phyloP scores from a whole-genome alignment of 2,113 vertebrate genomes.

The Rana temporaria region DNA sequence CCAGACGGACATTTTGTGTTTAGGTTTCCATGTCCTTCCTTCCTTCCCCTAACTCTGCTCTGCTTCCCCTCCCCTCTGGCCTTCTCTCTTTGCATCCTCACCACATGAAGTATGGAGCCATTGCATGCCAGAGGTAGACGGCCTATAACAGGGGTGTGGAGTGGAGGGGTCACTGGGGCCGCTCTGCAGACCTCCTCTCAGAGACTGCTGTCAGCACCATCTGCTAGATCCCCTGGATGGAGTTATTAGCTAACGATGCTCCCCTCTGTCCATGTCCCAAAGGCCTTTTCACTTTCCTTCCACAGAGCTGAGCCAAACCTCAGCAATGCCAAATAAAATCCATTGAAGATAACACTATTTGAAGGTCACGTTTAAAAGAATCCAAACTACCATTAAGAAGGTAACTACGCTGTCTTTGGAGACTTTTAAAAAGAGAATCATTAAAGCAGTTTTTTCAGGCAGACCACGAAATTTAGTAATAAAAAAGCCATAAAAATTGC shows the following conservation, averaged over 20 bases:
- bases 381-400: background rate
- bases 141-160: constrained; percentile 67
- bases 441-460: background rate
- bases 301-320: constrained; percentile 20
- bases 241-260: constrained; percentile 62
- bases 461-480: too few species aligned
- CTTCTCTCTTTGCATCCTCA: constrained; percentile 65
- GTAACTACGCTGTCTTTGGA: background rate
- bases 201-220: constrained; percentile 82
- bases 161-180: constrained; percentile 79
- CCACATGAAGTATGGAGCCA: constrained; percentile 57
- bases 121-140: constrained; percentile 71
- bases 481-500: too few species aligned
- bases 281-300: constrained; percentile 59
- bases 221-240: constrained; percentile 55
- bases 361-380: background rate
- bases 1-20: constrained; percentile 69
- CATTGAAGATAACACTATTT: background rate
- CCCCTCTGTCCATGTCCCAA: constrained; percentile 58
- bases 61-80: constrained; percentile 20
- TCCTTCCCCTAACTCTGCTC: constrained; percentile 62
- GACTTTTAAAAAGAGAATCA: background rate
- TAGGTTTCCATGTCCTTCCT: constrained; percentile 74
- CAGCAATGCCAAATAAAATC: background rate
- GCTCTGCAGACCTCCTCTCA: constrained; percentile 84